Base-by-base conservation (phyloP, 1,140 invertebrate genomes). In the Spodoptera frugiperda region DNA sequence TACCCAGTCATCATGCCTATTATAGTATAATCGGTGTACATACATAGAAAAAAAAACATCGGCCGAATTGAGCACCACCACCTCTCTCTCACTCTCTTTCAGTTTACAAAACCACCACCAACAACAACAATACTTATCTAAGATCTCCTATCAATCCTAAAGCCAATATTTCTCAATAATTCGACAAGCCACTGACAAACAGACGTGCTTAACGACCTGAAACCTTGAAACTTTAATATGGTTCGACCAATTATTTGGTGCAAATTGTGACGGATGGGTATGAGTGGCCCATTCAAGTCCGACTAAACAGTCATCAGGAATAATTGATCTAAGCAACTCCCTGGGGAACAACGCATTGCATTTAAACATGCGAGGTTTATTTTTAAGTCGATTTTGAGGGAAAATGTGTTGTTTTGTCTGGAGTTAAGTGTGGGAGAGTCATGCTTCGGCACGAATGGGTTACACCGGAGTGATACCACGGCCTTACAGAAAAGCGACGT, bases 191-290 rank as follows among this genome's bases (percentile, higher is more conserved):
- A 67, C 63, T 48, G 63, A 67, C 63, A 67, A 48, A 65, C 19
- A 25, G 44, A 25, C n/a, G 33, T 63, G 17, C 59, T 63, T 5
- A 63, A 63, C 59, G 59, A 44, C 33, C 17, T 44, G 3, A 63
- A 63, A 63, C 15, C 48, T 11, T 78, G 57, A 74, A 78, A 78
- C 33, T 54, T 78, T 78, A 68, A 78, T 74, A 30, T 54, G 11
- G 19, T 74, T 72, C 51, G 33, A 30, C 21, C 55, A 68, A 82
- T 87, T 83, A 87, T 84, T 65, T 79, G 77, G 82, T 86, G 83
- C 77, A 84, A 88, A 88, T 86, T 82, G 80, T 83, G 85, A 88
- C 83, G 77, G 77, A 87, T 82, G 55, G 82, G 72, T 57, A 55
- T 74, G 51, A 63, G 59, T 76, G 72, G 76, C 54, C 57, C 51